phyloP scores from a whole-genome alignment of 2,797 vertebrate genomes.

The Rhinatrema bivittatum region DNA sequence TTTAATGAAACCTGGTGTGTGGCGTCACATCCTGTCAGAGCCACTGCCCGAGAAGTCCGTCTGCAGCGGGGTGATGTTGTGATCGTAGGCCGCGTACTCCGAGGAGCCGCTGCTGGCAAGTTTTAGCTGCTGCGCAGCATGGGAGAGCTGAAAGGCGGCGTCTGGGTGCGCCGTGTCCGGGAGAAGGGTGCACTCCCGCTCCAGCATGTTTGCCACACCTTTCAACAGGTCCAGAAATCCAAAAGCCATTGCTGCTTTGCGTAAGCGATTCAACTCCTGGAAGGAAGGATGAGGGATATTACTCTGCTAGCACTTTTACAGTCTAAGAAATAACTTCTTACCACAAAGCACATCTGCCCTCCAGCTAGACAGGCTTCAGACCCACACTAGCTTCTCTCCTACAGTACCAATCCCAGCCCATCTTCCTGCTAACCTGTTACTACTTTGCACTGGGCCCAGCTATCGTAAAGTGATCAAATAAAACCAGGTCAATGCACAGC shows the following conservation, averaged over 20 bases:
- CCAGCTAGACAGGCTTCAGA: neutral
- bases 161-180: constrained; percentile 92
- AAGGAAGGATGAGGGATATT: too few species aligned
- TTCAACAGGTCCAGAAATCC: constrained; percentile 95
- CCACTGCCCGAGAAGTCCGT: constrained; percentile 83
- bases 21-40: constrained; percentile 55
- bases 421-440: too few species aligned
- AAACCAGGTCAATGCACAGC: too few species aligned
- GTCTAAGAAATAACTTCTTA: too few species aligned
- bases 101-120: constrained; percentile 82
- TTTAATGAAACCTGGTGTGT: neutral
- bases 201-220: constrained; percentile 88
- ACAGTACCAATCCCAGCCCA: too few species aligned
- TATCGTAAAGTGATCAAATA: too few species aligned
- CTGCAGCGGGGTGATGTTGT: constrained; percentile 88
- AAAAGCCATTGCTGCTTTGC: constrained; percentile 91
- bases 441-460: too few species aligned
- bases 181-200: constrained; percentile 88
- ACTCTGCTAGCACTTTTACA: too few species aligned
- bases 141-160: constrained; percentile 89
- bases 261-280: constrained; percentile 90
- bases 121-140: constrained; percentile 91
- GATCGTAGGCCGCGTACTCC: constrained; percentile 81
- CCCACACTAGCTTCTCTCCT: too few species aligned
- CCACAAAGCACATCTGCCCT: too few species aligned